Base-by-base conservation (phyloP, 2,888 invertebrate genomes). In the Eilema sororculum region DNA sequence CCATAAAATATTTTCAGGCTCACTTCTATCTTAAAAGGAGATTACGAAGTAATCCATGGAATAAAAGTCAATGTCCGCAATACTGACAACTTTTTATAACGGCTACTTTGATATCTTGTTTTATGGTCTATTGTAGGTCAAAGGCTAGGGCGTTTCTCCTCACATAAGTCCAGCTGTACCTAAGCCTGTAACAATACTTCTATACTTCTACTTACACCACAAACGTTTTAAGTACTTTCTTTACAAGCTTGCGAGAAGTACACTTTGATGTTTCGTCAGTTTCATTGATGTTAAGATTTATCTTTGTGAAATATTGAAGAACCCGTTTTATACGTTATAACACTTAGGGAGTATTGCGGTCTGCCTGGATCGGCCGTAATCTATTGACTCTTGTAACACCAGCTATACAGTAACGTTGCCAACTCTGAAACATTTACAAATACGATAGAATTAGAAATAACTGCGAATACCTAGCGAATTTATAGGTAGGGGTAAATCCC, bases 81-180 rank as follows among this genome's bases (percentile, higher is more conserved):
- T 64, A 71, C 65, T 64, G 58, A 25, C 65, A 66, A 73, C 68
- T 76, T 79, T 65, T 73, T 74, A 69, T 78, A 63, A 33, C 60
- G 30, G 65, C 69, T 68, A 73, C 71, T 78, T 78, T 71, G 64
- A 60, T 76, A 59, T 69, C 73, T 28, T 66, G 66, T 79, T 79
- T 79, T 79, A 80, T 69, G 64, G 28, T 71, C 71, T 74, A 76
- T 33, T 22, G 25, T 61, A 74, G 75, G 75, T 70, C 77, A 78
- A 73, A 78, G 77, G 79, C 71, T 33, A 37, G 58, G n/a, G 52
- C 59, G 69, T 73, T 79, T 33, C 58, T 33, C 59, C 66, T 67
- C 72, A 77, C 67, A 64, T 67, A 72, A 66, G 74, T 66, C 58
- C 58, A 30, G 52, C 52, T 69, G 65, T 41, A n/a, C n/a, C n/a